Evolutionary conservation across 2,888 invertebrate genomes (phyloP).

Genomic region (Heliconius aoede): DNA sequence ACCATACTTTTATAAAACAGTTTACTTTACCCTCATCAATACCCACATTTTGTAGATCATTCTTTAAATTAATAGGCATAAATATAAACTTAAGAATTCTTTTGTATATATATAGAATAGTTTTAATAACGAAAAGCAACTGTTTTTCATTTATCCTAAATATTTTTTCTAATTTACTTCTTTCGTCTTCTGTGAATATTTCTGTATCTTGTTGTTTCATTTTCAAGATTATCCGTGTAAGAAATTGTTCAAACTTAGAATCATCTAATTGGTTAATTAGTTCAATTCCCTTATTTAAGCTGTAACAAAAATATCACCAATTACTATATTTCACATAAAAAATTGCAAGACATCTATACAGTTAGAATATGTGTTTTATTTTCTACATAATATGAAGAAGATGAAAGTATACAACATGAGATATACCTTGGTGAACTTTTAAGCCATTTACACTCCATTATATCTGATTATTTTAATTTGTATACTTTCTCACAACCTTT

Average conservation of each 20-base stretch:
- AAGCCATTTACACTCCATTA: slow-evolving; percentile 66
- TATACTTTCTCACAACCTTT: slow-evolving; percentile 5
- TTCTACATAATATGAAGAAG: not conserved
- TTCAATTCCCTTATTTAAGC: slow-evolving; percentile 66
- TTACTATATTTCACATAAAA: not conserved
- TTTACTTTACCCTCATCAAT: slow-evolving; percentile 68
- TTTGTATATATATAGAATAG: slow-evolving; percentile 69
- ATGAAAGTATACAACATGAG: not conserved
- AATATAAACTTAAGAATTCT: slow-evolving; percentile 72
- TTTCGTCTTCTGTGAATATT: slow-evolving; percentile 73
- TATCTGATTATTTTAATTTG: slow-evolving; percentile 12
- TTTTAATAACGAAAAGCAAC: slow-evolving; percentile 67
- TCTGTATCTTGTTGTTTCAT: slow-evolving; percentile 65
- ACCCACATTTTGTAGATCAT: slow-evolving; percentile 65
- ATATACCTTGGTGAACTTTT: slow-evolving; percentile 64
- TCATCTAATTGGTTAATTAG: slow-evolving; percentile 69
- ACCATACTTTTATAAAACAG: slow-evolving; percentile 72
- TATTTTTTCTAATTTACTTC: slow-evolving; percentile 67
- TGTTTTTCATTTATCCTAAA: slow-evolving; percentile 67
- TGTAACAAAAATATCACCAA: slow-evolving; percentile 49
- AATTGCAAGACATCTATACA: not conserved
- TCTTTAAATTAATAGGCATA: slow-evolving; percentile 72
- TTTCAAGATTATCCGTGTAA: slow-evolving; percentile 69
- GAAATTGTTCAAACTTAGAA: slow-evolving; percentile 72
- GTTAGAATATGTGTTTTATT: too few species aligned